These are phyloP conservation scores for Periplaneta americana DNA, from an alignment of 1,140 invertebrate genomes.

Conservation along the genomic window DNA sequence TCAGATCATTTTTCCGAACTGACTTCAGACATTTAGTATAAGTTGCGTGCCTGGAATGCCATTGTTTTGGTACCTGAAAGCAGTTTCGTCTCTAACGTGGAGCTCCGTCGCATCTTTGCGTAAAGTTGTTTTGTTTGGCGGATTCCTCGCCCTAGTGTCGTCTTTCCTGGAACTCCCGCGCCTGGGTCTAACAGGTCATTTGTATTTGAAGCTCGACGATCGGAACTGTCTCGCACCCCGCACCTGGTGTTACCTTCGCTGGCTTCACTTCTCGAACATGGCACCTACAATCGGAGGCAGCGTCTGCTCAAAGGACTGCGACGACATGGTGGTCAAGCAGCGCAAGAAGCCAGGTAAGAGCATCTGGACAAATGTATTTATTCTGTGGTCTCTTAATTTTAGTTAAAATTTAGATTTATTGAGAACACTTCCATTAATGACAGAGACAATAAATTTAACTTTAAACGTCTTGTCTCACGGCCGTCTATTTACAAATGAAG, in stretches of 20 bases:
- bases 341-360: neutral
- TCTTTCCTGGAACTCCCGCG: neutral
- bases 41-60: neutral
- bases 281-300: neutral
- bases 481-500: no score
- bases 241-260: neutral
- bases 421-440: no score
- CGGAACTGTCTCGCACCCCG: neutral
- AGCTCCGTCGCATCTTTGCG: neutral
- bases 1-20: slow-evolving; percentile 43
- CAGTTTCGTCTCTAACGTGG: neutral
- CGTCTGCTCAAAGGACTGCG: neutral
- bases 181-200: neutral
- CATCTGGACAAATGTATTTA: no score
- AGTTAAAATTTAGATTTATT: no score
- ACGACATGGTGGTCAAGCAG: neutral
- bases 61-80: neutral
- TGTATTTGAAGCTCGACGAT: neutral
- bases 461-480: no score
- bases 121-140: neutral
- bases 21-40: slow-evolving; percentile 8
- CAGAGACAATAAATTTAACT: no score
- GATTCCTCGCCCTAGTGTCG: neutral
- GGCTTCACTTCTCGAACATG: neutral
- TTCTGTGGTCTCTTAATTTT: no score